These are phyloP conservation scores for Shinisaurus crocodilurus DNA, from an alignment of 2,113 vertebrate species.

Conservation along the genomic window DNA sequence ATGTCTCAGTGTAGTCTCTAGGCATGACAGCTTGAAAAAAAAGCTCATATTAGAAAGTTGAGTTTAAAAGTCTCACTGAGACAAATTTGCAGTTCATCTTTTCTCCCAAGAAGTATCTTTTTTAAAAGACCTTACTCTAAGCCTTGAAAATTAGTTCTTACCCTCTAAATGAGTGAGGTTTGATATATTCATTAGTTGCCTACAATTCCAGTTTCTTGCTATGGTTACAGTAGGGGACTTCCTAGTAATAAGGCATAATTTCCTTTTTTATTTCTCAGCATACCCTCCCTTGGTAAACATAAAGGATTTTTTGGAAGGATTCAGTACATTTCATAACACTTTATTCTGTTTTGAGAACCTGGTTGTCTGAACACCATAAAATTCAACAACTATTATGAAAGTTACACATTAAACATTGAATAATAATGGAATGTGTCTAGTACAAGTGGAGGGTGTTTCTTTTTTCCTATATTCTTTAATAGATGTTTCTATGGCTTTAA, in stretches of 20 bases:
- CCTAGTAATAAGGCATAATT: not conserved
- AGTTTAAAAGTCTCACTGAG: not conserved
- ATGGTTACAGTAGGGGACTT: not conserved
- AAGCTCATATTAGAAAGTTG: not conserved
- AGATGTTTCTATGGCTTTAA: not conserved
- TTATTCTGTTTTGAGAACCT: not conserved
- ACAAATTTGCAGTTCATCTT: not conserved
- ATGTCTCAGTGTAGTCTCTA: not conserved
- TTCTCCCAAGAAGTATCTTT: not conserved
- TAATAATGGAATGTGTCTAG: not conserved
- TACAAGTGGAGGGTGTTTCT: not conserved
- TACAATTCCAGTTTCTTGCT: not conserved
- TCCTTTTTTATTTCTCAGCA: not conserved
- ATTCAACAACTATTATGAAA: not conserved
- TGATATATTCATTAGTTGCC: not conserved
- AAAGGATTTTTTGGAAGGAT: not conserved
- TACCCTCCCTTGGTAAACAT: not conserved
- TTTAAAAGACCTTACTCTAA: not conserved
- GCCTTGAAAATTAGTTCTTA: not conserved
- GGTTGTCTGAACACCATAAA: not conserved
- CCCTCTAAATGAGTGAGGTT: not conserved
- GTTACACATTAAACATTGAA: not conserved
- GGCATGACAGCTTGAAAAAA: not conserved
- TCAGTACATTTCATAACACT: accelerated
- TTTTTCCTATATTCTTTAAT: not conserved